Evolutionary conservation across 2,797 vertebrate genomes (phyloP).

Genomic region (Myotis myotis): DNA sequence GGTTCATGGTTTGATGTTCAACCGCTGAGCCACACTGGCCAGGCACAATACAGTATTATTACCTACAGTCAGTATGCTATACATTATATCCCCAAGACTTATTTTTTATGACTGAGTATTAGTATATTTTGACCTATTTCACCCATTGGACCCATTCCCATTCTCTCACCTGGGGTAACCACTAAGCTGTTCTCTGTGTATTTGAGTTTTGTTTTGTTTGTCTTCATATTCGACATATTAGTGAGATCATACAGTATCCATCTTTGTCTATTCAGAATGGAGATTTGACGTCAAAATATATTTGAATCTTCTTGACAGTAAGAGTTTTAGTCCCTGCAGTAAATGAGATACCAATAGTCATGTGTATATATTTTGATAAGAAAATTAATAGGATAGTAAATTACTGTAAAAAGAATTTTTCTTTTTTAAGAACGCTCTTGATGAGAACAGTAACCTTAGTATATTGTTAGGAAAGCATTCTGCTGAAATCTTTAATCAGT

Average conservation of each 20-base stretch:
- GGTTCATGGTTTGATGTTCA: too few relatives aligned
- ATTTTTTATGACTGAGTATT: not conserved
- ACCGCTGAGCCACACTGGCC: too few relatives aligned
- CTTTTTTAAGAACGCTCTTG: not conserved
- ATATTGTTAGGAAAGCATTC: not conserved
- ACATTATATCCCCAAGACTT: not conserved
- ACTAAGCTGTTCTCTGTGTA: not conserved
- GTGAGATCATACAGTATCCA: not conserved
- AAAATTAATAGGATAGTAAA: not conserved
- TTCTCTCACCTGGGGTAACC: not conserved
- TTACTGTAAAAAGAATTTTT: not conserved
- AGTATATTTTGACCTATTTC: not conserved
- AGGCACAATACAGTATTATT: not conserved
- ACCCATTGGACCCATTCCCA: not conserved
- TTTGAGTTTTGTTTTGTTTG: not conserved
- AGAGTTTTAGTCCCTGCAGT: not conserved
- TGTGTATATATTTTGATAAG: not conserved
- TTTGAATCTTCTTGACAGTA: not conserved
- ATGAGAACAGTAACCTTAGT: constrained; percentile 15
- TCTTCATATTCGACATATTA: not conserved
- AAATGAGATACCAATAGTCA: not conserved
- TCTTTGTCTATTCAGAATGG: not conserved
- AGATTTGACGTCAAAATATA: not conserved
- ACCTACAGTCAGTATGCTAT: not conserved
- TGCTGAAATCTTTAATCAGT: not conserved